Evolutionary conservation across 2,888 invertebrate genomes (phyloP), one percentile per base, ranked within the genome.

Genomic region (Andrena minutula): DNA sequence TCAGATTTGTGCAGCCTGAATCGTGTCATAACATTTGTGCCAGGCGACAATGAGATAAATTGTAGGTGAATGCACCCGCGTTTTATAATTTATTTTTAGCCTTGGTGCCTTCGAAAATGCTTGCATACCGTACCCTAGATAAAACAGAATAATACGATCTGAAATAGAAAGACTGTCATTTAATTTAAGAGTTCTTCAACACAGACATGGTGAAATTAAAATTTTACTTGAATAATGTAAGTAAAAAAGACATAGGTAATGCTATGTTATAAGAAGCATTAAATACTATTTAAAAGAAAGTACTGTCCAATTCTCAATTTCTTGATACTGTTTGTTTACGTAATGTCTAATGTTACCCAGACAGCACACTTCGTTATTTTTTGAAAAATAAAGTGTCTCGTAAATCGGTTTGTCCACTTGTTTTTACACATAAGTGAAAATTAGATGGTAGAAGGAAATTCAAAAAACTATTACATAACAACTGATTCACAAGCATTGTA

Each of bases 81-180:
- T 68, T 76, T 68, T 28, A 41, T 66, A 75, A 30, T 47, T 53
- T 79, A 79, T 79, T 76, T 79, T 79, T 76, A 79, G 63, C 63
- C 6, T 32, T 20, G 61, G 10, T 68, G 30, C 16, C 41, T 75
- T 56, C 28, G n/a, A 66, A 66, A 66, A 75, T 61, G 78, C 53
- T 68, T 68, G 16, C 58, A 61, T 69, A 76, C 23, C 77, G 30
- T 8, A 63, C 68, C 35, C 77, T 77, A 68, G 77, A 79, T 79
- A 56, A 79, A 53, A 63, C 63, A 63, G 68, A 35, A 77, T 60
- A 63, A 32, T 61, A 68, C 41, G 16, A 76, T 20, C 61, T 3
- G 41, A 75, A 68, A 78, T 68, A 78, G 63, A 47, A 66, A 68
- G 7, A 6, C 10, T 10, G 30, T 30, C 71, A 71, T 63, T 63